Evolutionary conservation across 92 coral and sea anemone genomes (phyloP).

Genomic region (Porites evermanni): DNA sequence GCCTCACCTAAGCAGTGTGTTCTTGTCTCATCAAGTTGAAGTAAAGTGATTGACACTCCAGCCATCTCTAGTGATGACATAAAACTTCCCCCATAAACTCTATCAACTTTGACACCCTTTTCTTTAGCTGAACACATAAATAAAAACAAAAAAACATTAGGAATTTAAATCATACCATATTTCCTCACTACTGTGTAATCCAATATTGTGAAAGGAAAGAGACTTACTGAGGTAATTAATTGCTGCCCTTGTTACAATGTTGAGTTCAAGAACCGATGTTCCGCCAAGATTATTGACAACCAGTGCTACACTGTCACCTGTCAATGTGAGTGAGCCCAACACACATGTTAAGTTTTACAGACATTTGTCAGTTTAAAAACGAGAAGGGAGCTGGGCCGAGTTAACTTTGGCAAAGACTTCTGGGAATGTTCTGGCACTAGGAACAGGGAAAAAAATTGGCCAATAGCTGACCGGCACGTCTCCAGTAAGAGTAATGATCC

Average conservation of each 20-base stretch:
- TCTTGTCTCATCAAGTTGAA: slow-evolving; percentile 83
- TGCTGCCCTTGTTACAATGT: slow-evolving; percentile 87
- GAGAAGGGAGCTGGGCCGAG: too few species aligned
- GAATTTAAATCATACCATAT: neutral
- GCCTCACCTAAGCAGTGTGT: slow-evolving; percentile 78
- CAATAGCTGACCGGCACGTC: too few species aligned
- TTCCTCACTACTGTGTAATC: too few species aligned
- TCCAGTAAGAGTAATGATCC: too few species aligned
- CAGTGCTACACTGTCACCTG: slow-evolving; percentile 88
- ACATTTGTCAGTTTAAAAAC: too few species aligned
- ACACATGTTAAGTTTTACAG: neutral
- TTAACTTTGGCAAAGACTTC: neutral
- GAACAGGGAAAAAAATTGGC: too few species aligned
- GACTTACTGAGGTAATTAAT: slow-evolving; percentile 85
- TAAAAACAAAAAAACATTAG: neutral
- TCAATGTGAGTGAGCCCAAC: neutral
- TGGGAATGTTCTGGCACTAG: too few species aligned
- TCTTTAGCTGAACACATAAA: slow-evolving; percentile 48
- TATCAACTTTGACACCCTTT: slow-evolving; percentile 78
- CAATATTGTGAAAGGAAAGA: neutral
- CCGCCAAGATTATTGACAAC: slow-evolving; percentile 98
- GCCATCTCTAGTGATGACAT: slow-evolving; percentile 99
- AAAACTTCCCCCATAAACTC: slow-evolving; percentile 88
- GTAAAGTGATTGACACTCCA: slow-evolving; percentile 91
- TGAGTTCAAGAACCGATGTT: slow-evolving; percentile 83